Evolutionary conservation across 2,797 vertebrate species (phyloP).

Genomic region (Acanthiza pusilla): DNA sequence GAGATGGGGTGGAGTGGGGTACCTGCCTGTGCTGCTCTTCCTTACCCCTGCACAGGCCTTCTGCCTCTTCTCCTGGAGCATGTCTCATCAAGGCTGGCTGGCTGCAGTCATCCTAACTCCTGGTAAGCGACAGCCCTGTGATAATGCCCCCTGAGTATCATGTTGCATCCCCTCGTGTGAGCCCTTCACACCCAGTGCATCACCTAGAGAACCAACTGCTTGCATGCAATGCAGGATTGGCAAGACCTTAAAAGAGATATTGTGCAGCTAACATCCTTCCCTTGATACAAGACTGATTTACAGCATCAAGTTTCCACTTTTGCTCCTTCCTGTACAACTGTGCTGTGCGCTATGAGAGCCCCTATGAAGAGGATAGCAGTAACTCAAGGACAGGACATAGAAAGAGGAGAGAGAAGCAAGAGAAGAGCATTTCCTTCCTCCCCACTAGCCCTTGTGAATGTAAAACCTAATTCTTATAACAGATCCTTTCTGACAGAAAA

Average conservation of each 20-base stretch:
- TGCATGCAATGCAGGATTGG: background rate
- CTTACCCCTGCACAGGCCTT: background rate
- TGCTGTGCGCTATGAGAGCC: background rate
- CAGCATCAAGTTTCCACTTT: too few relatives aligned
- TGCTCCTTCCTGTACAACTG: background rate
- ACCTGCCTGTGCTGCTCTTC: background rate
- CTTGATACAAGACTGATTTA: background rate
- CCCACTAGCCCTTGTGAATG: accelerated
- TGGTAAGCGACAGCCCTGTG: background rate
- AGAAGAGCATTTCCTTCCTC: background rate
- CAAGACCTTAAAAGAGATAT: background rate
- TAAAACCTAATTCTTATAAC: background rate
- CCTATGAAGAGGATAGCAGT: background rate
- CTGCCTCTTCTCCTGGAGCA: background rate
- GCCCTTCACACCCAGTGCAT: background rate
- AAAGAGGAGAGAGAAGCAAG: background rate
- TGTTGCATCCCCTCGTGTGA: background rate
- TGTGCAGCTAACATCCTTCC: background rate
- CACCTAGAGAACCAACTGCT: background rate
- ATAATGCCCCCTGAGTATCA: background rate
- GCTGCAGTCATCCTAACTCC: background rate
- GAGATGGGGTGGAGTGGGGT: accelerated
- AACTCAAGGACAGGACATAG: background rate
- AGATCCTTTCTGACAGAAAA: background rate
- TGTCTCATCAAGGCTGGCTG: background rate